Evolutionary conservation across 2,888 invertebrate genomes (phyloP), one percentile per base, ranked within the genome.

Genomic region (Melinaea menophilus): DNA sequence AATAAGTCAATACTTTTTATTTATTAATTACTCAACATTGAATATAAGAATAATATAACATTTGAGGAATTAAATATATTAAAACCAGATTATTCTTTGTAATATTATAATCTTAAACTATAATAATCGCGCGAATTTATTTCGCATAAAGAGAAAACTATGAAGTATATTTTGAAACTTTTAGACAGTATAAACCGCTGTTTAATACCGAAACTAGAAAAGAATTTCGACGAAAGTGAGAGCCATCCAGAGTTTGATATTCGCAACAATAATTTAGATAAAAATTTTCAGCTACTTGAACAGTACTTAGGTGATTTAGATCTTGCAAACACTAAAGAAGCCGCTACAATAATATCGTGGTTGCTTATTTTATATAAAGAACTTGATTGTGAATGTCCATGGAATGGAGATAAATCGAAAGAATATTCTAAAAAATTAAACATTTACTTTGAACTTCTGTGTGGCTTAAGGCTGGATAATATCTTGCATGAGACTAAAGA

Each of bases 331-430:
- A 71, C 47, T 67, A 75, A 59, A 65, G 70, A 65, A 64, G 71
- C 62, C 58, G 76, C 64, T 72, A 69, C 63, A 65, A 63, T 79
- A 12, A 69, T 87, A 63, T 75, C 85, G 4, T 71, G 75, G 5
- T 64, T 88, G 5, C 62, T 85, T n/a, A 77, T 84, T 57, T 71
- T 89, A 41, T 80, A 80, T 66, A 71, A 78, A 67, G 86, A 89
- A 69, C 71, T 88, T 51, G 69, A 71, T 60, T 73, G 71, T 66
- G 70, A 76, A 35, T 79, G 78, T 7, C 74, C 76, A 31, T 88
- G 88, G 85, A 84, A 82, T 71, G 69, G 73, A 34, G 72, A 73
- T 11, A 73, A 75, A 45, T 72, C 73, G 41, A 70, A 74, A 55
- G 73, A 81, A 33, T 80, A 72, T 67, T 67, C 81, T 2, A 66